Evolutionary conservation across 2,113 vertebrate species (phyloP), one percentile per base, ranked within the genome.

Genomic region (Xerus inauris): DNA sequence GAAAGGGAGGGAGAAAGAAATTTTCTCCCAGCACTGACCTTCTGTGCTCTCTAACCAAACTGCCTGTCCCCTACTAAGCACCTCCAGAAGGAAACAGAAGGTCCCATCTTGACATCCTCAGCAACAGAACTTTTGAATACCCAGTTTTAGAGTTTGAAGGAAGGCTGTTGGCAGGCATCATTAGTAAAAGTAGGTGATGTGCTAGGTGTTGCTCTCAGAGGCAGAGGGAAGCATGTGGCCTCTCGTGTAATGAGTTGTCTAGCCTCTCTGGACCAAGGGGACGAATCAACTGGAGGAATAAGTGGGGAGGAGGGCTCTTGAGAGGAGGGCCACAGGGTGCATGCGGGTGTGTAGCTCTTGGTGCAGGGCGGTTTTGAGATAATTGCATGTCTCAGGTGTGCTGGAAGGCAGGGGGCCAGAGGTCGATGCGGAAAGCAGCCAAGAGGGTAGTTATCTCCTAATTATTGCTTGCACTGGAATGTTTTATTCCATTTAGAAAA

Each of bases 401-500:
- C 96, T 49, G 59, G 62, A 35, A 96, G 93, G 91, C 93, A 86
- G 83, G 84, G 92, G 89, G 87, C 91, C 97, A 97, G 97, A 96
- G 94, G 95, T 95, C 62, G 26, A 87, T 51, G 65, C 1, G 6
- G 93, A 95, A 91, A 87, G 90, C 89, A 97, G 96, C 94, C 94
- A 94, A n/a, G 94, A 89, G 89, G 11, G 67, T 95, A 71, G 95
- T 94, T 96, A 95, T 88, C 90, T 94, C 64, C 96, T 97, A 96
- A 95, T 97, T 93, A 97, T 82, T 94, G 96, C 94, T 95, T 72
- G 79, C 57, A 30, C 84, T 90, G 93, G 87, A 97, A 97, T 97
- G 95, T 97, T 95, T 94, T 93, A 94, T 97, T 97, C 94, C 97
- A 82, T 85, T 97, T 96, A 97, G 96, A 97, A 98, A 97, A 98